Percentiles rank a stretch among this genome's conserved stretches.
Evolutionary conservation across 1,140 invertebrate species (phyloP).

Genomic region (Eupeodes corollae): DNA sequence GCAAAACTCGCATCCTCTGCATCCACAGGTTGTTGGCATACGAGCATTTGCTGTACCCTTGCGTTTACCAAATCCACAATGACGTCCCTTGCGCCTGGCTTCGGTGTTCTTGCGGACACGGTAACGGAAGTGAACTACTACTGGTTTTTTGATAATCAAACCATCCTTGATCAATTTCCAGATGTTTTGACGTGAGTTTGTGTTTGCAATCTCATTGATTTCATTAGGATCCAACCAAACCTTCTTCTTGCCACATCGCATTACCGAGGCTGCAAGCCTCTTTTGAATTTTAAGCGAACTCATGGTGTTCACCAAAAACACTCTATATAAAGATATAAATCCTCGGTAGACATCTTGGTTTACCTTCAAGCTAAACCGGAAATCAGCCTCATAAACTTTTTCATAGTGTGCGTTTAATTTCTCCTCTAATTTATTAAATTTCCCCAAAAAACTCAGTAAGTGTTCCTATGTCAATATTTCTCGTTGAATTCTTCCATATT

Average conservation of each 20-base stretch:
- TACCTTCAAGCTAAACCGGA: too few relatives aligned
- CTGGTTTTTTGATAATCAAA: constrained; percentile 98
- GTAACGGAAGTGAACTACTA: constrained; percentile 94
- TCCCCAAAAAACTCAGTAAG: too few relatives aligned
- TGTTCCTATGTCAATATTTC: too few relatives aligned
- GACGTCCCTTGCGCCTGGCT: constrained; percentile 92
- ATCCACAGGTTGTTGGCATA: constrained; percentile 98
- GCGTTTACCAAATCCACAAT: constrained; percentile 97
- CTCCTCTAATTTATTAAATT: too few relatives aligned
- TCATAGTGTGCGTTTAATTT: too few relatives aligned
- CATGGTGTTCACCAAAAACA: constrained; percentile 35
- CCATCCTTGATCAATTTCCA: constrained; percentile 99
- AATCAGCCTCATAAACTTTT: too few relatives aligned
- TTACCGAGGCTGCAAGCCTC: constrained; percentile 94
- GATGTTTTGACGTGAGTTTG: constrained; percentile 98
- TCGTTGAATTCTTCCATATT: too few relatives aligned
- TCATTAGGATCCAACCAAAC: constrained; percentile 99
- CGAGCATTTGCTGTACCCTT: constrained; percentile 98
- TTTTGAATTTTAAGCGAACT: constrained; percentile 86
- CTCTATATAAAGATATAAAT: not conserved
- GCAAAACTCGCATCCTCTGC: constrained; percentile 89
- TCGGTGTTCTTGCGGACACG: constrained; percentile 94
- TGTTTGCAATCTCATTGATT: constrained; percentile 98
- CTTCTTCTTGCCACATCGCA: constrained; percentile 98
- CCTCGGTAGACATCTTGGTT: too few relatives aligned